A percentile compares a stretch with the other conserved stretches of the same genome.
These are phyloP conservation scores for Tadarida brasiliensis DNA, from an alignment of 2,797 vertebrate genomes.

Conservation along the genomic window DNA sequence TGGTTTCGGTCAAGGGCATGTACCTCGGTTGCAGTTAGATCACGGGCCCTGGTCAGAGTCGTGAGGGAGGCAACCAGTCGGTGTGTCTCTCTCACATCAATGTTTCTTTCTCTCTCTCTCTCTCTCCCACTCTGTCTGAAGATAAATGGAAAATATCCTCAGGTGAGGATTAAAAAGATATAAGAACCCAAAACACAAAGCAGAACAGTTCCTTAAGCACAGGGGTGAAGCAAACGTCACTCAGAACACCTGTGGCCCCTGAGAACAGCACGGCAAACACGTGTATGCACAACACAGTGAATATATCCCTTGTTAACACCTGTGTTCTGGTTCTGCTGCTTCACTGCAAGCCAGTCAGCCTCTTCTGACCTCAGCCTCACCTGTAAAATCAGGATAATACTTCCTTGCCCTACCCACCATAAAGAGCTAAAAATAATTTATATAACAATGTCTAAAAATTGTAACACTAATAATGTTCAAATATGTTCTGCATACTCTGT, in stretches of 20 bases:
- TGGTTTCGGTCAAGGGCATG: no score
- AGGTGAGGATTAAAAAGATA: not conserved
- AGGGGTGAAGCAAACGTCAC: not conserved
- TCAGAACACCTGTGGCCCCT: not conserved
- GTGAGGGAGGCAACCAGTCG: no score
- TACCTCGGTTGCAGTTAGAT: no score
- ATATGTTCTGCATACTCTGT: not conserved
- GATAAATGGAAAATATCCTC: no score
- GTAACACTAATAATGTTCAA: not conserved
- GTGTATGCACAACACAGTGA: not conserved
- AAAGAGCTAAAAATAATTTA: not conserved
- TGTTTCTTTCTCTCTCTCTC: no score
- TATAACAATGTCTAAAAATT: not conserved
- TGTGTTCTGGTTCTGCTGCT: not conserved
- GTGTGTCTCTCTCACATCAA: no score
- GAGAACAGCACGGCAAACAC: not conserved
- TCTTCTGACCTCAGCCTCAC: not conserved
- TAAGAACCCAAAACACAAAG: slow-evolving; percentile 37
- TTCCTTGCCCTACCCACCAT: not conserved
- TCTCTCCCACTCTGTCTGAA: no score
- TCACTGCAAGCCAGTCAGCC: not conserved
- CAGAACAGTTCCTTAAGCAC: not conserved
- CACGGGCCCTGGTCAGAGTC: no score
- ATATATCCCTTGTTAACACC: not conserved
- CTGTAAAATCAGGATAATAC: not conserved